Conservation (phyloP, 2,113 vertebrate genomes). For the Lontra canadensis region DNA sequence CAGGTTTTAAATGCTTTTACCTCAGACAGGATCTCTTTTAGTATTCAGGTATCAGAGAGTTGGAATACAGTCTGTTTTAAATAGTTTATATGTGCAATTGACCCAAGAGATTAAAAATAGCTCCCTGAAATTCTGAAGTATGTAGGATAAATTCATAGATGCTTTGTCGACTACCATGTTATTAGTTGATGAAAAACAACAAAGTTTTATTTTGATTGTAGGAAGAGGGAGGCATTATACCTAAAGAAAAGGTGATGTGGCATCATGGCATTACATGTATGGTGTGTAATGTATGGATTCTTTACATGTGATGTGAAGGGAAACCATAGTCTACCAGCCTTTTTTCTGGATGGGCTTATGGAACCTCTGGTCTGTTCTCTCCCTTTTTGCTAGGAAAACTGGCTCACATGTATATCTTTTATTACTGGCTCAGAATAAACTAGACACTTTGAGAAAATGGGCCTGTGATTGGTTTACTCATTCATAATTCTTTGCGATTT, state of each 20-base stretch:
- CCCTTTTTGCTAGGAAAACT: slow-evolving; percentile 21
- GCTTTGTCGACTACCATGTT: not conserved
- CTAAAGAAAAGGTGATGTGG: not conserved
- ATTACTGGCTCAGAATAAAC: slow-evolving; percentile 27
- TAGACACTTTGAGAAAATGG: not conserved
- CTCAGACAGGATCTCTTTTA: slow-evolving; percentile 71
- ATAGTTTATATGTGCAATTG: slow-evolving; percentile 64
- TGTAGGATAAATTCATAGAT: slow-evolving; percentile 66
- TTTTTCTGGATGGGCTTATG: slow-evolving; percentile 6
- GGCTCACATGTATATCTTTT: not conserved
- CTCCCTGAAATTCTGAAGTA: slow-evolving; percentile 63
- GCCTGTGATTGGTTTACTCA: not conserved
- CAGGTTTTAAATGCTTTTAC: slow-evolving; percentile 79
- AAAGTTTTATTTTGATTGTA: slow-evolving; percentile 43
- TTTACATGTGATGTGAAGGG: not conserved
- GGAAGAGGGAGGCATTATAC: not conserved
- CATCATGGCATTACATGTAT: not conserved
- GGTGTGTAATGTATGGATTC: not conserved
- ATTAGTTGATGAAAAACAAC: slow-evolving; percentile 29
- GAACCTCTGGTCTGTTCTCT: not conserved
- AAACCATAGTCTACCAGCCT: not conserved
- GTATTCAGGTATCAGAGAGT: slow-evolving; percentile 66
- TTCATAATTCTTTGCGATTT: not conserved
- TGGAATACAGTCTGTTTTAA: slow-evolving; percentile 72
- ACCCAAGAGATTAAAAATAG: slow-evolving; percentile 58